These are phyloP conservation scores for Conus ventricosus DNA, from an alignment of 1,140 invertebrate species.

Conservation along the genomic window DNA sequence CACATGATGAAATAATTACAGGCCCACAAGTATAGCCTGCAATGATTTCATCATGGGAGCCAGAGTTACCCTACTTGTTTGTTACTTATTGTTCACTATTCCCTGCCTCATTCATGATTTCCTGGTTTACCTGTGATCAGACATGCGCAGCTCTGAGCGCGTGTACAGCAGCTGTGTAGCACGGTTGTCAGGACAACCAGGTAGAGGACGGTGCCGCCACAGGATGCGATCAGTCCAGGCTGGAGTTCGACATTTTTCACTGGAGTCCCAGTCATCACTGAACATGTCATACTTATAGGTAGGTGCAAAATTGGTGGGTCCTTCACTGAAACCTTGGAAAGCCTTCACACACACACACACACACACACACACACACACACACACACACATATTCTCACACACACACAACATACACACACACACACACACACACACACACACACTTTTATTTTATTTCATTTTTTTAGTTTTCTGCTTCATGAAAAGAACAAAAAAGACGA, in stretches of 20 bases:
- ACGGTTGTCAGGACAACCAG: not conserved
- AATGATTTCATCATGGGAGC: no score
- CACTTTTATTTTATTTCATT: no score
- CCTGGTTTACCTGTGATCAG: slow-evolving; percentile 87
- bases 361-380: not conserved
- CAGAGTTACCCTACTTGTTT: no score
- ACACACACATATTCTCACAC: not conserved
- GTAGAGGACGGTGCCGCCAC: slow-evolving; percentile 74
- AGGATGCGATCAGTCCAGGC: slow-evolving; percentile 98
- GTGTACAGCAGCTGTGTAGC: slow-evolving; percentile 90
- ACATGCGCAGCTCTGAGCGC: slow-evolving; percentile 95
- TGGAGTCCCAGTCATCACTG: slow-evolving; percentile 99
- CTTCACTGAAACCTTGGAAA: slow-evolving; percentile 97
- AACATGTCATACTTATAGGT: slow-evolving; percentile 99
- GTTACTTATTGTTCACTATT: no score
- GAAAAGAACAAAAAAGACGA: no score
- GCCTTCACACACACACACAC: slow-evolving; percentile 80
- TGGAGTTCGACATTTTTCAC: slow-evolving; percentile 94
- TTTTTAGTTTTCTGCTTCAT: no score
- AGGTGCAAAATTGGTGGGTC: slow-evolving; percentile 92
- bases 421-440: no score
- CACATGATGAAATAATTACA: no score
- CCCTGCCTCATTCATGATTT: no score
- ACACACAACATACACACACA: not conserved
- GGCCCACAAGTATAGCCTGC: no score